phyloP scores from a whole-genome alignment of 2,113 vertebrate species.

The Microcebus griseorufus region DNA sequence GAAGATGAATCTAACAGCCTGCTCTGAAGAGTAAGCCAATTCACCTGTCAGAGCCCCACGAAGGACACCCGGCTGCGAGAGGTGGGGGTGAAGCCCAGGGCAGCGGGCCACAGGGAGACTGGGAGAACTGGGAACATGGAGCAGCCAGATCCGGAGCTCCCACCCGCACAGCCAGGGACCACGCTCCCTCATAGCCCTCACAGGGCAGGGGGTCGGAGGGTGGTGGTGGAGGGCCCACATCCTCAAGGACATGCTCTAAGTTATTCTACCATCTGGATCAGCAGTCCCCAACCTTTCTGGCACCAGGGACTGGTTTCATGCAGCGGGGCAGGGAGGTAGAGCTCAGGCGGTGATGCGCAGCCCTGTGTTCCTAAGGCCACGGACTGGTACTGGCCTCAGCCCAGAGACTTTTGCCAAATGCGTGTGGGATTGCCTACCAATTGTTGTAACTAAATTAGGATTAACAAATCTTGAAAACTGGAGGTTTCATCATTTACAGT shows the following conservation, averaged over 20 bases:
- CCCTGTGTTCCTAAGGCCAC: too few relatives aligned
- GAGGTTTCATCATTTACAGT: constrained; percentile 76
- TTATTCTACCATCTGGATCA: constrained; percentile 56
- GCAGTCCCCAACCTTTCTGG: too few relatives aligned
- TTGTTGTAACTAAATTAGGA: constrained; percentile 65
- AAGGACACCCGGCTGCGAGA: background rate
- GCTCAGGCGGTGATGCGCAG: too few relatives aligned
- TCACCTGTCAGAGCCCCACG: background rate
- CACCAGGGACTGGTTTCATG: too few relatives aligned
- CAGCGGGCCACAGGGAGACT: background rate
- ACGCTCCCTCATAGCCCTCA: background rate
- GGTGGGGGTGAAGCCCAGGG: background rate
- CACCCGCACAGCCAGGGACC: background rate
- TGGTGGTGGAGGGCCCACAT: constrained; percentile 18
- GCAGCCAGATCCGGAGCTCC: background rate
- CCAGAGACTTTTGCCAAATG: constrained; percentile 10
- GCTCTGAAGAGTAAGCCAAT: background rate
- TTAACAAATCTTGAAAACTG: constrained; percentile 75
- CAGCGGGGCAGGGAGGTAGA: too few relatives aligned
- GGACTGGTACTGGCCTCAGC: too few relatives aligned
- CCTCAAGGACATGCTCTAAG: constrained; percentile 78
- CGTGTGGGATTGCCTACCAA: constrained; percentile 50
- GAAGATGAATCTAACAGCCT: background rate
- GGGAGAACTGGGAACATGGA: accelerated
- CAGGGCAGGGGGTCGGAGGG: background rate